Evolutionary conservation across 2,888 invertebrate genomes (phyloP), one percentile per base, ranked within the genome.

Genomic region (Idaea aversata): DNA sequence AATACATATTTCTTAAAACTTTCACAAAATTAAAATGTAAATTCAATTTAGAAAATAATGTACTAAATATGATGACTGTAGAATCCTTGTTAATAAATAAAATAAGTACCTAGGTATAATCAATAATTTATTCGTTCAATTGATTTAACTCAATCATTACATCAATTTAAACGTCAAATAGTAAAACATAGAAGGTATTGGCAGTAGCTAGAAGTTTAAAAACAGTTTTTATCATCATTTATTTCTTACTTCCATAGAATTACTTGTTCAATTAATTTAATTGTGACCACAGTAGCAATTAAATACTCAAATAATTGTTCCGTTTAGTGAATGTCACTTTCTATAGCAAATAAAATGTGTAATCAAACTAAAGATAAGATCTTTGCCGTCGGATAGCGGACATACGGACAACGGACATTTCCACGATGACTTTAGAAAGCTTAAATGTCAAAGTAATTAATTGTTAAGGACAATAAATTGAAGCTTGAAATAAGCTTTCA

Each of bases 331-430:
- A 61, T 59, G 47, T 61, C 57, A 63, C 62, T 67, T 69, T 68
- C 64, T 64, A 59, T 57, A 65, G 63, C 61, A 59, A 62, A 61
- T 65, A 59, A 64, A 63, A 64, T 59, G 57, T 62, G 65, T 64
- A 63, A 68, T 68, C 64, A 68, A 68, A 61, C 35, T 34, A 16
- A 58, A 15, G 68, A 68, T 68, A 68, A 15, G 34, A 68, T 68
- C 68, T 66, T 57, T 47, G 47, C 47, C 47, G 47, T 47, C 47
- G 47, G 47, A 47, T 47, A 10, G 47, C 57, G 47, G 35, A 15
- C 38, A 57, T 5, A 38, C 34, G 16, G 4, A 67, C 63, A 38
- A 64, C 64, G 47, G 10, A 47, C 47, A 47, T 47, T 10, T 47
- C 7, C 60, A 60, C 59, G 34, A 15, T 61, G 34, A 34, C 15